Base-by-base conservation (phyloP, 1,140 invertebrate genomes). In the Oncopeltus fasciatus region DNA sequence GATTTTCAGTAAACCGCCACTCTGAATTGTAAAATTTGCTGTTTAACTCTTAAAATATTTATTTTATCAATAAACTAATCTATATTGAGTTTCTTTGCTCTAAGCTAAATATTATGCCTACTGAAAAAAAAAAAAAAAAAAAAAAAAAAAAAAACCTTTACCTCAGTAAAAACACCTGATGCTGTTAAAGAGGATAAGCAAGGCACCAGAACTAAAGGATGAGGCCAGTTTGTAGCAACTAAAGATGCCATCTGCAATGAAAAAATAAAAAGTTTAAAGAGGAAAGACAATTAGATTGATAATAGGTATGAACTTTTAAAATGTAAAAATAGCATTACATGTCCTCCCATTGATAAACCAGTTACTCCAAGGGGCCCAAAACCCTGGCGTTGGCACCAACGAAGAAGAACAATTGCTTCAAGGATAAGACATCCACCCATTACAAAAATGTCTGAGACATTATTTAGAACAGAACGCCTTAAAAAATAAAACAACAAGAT, bases 271-370 rank as follows among this genome's bases (percentile, higher is more conserved):
- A 27, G 26, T 24, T 27, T 27, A 24, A 11, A 57, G 26, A 26
- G 18, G 27, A 20, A 57, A n/a, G n/a, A 57, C 24, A 5, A 57
- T 8, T 57, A n/a, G 9, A 38, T 38, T 38, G 14, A 5, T 38
- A 38, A 8, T 38, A 38, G 5, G 14, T 14, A 38, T 38, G 31
- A 38, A 27, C 28, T 28, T 57, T 57, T 18, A 59, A 33, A 33
- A 38, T 38, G 31, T 8, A 38, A 38, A 14, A 38, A 38, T 8
- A 38, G 14, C 5, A 38, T 38, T 38, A 38, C 31, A 83, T 98
- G 93, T 53, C 95, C 96, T 62, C 96, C 96, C 95, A 99, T 97
- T n/a, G 95, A 98, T 56, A 98, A 81, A n/a, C 95, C 95, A 21
- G 92, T 93, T 9, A 98, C 78, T 53, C 92, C 93, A 4, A 98